Conservation (phyloP, 2,888 invertebrate species). For the Branchellion lobata region DNA sequence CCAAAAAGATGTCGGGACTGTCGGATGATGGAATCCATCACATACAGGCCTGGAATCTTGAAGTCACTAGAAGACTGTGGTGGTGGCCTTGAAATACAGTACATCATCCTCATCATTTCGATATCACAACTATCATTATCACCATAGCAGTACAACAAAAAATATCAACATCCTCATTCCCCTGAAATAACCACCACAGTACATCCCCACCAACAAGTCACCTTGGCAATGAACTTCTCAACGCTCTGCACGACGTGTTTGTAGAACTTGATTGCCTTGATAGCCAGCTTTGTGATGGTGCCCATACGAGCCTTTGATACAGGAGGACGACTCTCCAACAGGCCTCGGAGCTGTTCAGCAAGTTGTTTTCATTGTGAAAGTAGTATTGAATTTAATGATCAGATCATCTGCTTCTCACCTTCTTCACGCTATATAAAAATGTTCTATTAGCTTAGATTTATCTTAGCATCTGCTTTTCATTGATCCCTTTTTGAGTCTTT, state of each 20-base stretch:
- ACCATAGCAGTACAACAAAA: too few relatives aligned
- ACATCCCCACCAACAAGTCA: constrained; percentile 49
- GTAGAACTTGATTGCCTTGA: constrained; percentile 97
- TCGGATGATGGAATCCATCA: constrained; percentile 96
- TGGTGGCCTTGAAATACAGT: too few relatives aligned
- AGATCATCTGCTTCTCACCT: background rate
- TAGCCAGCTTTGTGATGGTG: constrained; percentile 90
- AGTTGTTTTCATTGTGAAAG: background rate
- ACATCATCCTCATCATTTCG: too few relatives aligned
- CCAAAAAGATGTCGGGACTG: constrained; percentile 97
- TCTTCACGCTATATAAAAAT: too few relatives aligned
- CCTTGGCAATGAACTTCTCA: constrained; percentile 95
- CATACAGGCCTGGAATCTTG: constrained; percentile 96
- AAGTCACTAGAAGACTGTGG: constrained; percentile 88
- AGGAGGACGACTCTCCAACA: constrained; percentile 94
- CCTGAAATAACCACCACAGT: too few relatives aligned
- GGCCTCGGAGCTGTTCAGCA: constrained; percentile 78
- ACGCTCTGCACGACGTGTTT: constrained; percentile 99
- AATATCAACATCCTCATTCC: too few relatives aligned
- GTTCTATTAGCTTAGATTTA: too few relatives aligned
- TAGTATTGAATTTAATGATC: background rate
- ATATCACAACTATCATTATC: too few relatives aligned
- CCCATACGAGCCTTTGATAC: constrained; percentile 99
- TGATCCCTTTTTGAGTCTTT: too few relatives aligned
- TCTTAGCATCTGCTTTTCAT: too few relatives aligned